Base-by-base conservation (phyloP, 2,888 invertebrate genomes). In the Willowsia nigromaculata region DNA sequence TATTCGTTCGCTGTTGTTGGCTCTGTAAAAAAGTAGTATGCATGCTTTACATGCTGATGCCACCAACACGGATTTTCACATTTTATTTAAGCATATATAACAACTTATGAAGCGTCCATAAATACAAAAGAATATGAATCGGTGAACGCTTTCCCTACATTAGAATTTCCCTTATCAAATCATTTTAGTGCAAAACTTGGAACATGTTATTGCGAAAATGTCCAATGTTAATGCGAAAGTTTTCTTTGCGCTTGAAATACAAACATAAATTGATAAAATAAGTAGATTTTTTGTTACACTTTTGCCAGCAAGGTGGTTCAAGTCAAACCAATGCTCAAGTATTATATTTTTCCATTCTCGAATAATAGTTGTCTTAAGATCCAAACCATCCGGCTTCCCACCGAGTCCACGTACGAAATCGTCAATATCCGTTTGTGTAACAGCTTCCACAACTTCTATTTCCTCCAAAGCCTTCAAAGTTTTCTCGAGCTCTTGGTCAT, bases 311-410 rank as follows among this genome's bases (percentile, higher is more conserved):
- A 43, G 40, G 43, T 62, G 56, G 13, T 84, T 62, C 25, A 88
- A 43, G 30, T 88, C 43, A 27, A 88, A 30, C 78, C 84, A 88
- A 15, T 88, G 88, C 37, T 84, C 88, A 4, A 84, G 18, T 68
- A 88, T 84, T 25, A 88, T 84, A 40, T 80, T 25, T 47, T 88
- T 88, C 88, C 88, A 88, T 33, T 88, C 88, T 47, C 56, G 84
- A 68, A 74, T 80, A 87, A 40, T 82, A n/a, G 84, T 84, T 56
- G n/a, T 40, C 50, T 68, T 22, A 33, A 88, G 80, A 22, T 88
- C 88, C 25, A 65, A 27, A 4, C 88, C 88, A 25, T 88, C 88
- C 65, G 88, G 88, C 33, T 88, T 87, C 27, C 87, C 76, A 18
- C 88, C 83, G 18, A 84, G 88, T 18, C 84, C 88, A 15, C 83